Percentiles rank a stretch among this genome's conserved stretches.
phyloP scores from a whole-genome alignment of 1,140 invertebrate species.

The Dendroctonus valens region DNA sequence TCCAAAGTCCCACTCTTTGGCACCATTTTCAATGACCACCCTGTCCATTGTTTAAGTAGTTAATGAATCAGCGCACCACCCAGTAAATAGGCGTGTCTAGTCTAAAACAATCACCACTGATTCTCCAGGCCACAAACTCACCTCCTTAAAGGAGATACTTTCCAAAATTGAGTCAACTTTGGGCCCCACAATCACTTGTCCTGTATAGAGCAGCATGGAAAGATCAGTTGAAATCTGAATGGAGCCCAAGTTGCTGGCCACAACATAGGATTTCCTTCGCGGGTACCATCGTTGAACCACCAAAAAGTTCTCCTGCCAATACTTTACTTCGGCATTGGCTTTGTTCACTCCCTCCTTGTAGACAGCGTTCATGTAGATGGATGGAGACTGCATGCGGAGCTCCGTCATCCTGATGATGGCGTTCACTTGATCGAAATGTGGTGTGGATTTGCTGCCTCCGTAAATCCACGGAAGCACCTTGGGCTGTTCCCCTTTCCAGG shows the following conservation, averaged over 20 bases:
- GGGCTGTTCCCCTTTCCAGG: constrained; percentile 52
- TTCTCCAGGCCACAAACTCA: constrained; percentile 52
- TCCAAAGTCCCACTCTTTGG: too few species aligned
- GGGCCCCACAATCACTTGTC: constrained; percentile 65
- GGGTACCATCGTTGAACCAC: constrained; percentile 75
- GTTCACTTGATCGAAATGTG: constrained; percentile 53
- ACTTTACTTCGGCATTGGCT: constrained; percentile 65
- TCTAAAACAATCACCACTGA: constrained; percentile 47
- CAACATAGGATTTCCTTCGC: constrained; percentile 69
- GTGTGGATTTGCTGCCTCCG: constrained; percentile 47
- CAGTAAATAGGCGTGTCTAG: too few species aligned
- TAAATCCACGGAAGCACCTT: constrained; percentile 61
- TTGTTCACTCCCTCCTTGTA: constrained; percentile 60
- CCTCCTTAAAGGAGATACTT: constrained; percentile 66
- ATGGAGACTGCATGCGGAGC: constrained; percentile 60
- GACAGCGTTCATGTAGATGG: constrained; percentile 68
- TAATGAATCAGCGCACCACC: constrained; percentile 1
- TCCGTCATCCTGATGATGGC: constrained; percentile 57
- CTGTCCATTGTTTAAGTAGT: too few species aligned
- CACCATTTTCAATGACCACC: too few species aligned
- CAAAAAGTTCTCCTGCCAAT: constrained; percentile 62
- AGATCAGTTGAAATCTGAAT: constrained; percentile 63
- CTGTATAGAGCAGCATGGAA: constrained; percentile 72
- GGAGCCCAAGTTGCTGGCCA: constrained; percentile 67
- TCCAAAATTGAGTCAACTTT: constrained; percentile 56